These are phyloP conservation scores for Chironomus tepperi DNA, from an alignment of 1,140 invertebrate genomes.

Conservation along the genomic window DNA sequence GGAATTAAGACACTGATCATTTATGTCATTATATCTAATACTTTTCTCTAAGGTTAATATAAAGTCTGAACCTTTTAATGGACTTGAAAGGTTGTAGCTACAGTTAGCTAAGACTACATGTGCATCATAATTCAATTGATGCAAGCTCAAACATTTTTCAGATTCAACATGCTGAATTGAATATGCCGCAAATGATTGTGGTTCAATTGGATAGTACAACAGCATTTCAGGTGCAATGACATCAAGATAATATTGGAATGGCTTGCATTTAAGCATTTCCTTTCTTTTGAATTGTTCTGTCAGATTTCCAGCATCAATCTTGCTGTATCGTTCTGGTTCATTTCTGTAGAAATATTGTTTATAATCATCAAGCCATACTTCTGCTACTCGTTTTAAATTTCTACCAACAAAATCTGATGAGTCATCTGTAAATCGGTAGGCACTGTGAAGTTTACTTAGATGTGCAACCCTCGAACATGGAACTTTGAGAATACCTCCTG, in stretches of 20 bases:
- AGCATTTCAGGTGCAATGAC: conserved; percentile 69
- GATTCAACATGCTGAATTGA: conserved; percentile 58
- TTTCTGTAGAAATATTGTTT: conserved; percentile 95
- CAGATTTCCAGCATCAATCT: conserved; percentile 59
- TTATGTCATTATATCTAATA: conserved; percentile 49
- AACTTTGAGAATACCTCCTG: conserved; percentile 85
- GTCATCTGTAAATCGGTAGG: background rate
- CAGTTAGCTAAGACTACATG: conserved; percentile 65
- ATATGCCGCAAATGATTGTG: conserved; percentile 58
- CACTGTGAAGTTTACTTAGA: conserved; percentile 44
- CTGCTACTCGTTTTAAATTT: conserved; percentile 81
- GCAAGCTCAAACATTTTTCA: too few species aligned
- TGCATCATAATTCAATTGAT: too few species aligned
- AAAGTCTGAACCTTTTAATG: conserved; percentile 33
- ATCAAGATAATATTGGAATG: conserved; percentile 80
- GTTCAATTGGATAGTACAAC: conserved; percentile 68
- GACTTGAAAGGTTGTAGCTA: conserved; percentile 46
- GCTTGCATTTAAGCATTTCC: conserved; percentile 61
- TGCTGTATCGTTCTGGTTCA: conserved; percentile 49
- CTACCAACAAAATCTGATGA: conserved; percentile 77
- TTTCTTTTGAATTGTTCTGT: conserved; percentile 55
- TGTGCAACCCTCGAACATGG: conserved; percentile 98
- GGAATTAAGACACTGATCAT: conserved; percentile 54
- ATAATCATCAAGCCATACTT: conserved; percentile 97
- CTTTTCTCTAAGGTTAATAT: conserved; percentile 64